phyloP scores from a whole-genome alignment of 1,140 invertebrate species.

The Drosophila novamexicana region DNA sequence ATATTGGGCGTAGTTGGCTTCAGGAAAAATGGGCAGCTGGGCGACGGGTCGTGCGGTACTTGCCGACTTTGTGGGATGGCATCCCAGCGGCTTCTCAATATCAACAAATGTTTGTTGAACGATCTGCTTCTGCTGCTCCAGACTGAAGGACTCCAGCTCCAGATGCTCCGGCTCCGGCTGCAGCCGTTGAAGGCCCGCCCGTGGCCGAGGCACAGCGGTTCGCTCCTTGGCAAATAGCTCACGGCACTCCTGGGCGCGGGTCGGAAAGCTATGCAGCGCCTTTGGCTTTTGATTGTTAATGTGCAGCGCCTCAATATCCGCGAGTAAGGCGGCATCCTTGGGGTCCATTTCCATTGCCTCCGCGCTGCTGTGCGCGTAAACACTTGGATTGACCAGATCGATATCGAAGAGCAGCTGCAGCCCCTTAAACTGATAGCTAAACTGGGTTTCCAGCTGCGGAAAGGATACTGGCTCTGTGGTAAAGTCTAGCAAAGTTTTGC shows the following conservation, averaged over 20 bases:
- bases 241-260: slow-evolving; percentile 35
- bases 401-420: slow-evolving; percentile 46
- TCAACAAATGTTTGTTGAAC: slow-evolving; percentile 48
- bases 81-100: slow-evolving; percentile 11
- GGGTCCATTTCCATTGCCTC: slow-evolving; percentile 22
- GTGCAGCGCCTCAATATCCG: slow-evolving; percentile 34
- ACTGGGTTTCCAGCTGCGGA: slow-evolving; percentile 19
- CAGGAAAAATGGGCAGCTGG: slow-evolving; percentile 45
- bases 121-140: slow-evolving; percentile 35
- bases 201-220: neutral
- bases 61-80: slow-evolving; percentile 40
- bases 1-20: neutral
- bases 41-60: slow-evolving; percentile 36
- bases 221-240: slow-evolving; percentile 44
- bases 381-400: slow-evolving; percentile 37
- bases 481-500: slow-evolving; percentile 39
- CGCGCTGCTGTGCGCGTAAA: neutral
- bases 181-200: neutral
- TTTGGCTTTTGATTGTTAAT: slow-evolving; percentile 2
- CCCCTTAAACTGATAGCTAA: slow-evolving; percentile 29
- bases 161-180: neutral
- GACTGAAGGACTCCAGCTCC: slow-evolving; percentile 5
- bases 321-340: slow-evolving; percentile 30
- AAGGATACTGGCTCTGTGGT: slow-evolving; percentile 25
- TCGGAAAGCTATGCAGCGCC: neutral